A percentile compares a stretch with the other conserved stretches of the same genome.
These are phyloP conservation scores for Passer domesticus DNA, from an alignment of 2,113 vertebrate genomes.

Conservation along the genomic window DNA sequence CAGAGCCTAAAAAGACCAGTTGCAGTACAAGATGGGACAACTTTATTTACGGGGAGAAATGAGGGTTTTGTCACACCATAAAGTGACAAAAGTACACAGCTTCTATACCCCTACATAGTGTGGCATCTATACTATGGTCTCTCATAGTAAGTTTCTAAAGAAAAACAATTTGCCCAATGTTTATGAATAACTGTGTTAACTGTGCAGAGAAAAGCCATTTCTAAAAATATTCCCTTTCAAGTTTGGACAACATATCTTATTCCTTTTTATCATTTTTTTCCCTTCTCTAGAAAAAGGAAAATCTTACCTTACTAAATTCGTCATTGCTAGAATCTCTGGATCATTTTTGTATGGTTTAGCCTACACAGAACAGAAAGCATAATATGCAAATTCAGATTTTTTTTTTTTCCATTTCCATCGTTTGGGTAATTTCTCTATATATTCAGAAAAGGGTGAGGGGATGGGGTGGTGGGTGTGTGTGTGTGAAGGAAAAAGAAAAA, in stretches of 20 bases:
- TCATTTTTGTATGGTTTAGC: conserved; percentile 99
- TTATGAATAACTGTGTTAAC: neutral
- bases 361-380: conserved; percentile 74
- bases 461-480: too few species aligned
- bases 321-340: conserved; percentile 99
- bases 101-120: neutral
- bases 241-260: neutral
- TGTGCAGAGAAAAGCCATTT: neutral
- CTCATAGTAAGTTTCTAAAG: neutral
- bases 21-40: neutral
- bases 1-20: neutral
- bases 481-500: neutral
- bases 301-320: conserved; percentile 98
- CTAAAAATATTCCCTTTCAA: neutral
- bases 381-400: conserved; percentile 8
- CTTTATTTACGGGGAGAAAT: neutral
- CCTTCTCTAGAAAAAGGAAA: conserved; percentile 10
- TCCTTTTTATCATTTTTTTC: neutral
- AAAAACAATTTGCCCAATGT: neutral
- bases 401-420: neutral
- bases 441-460: neutral
- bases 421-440: neutral
- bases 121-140: neutral
- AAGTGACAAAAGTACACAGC: neutral
- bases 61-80: neutral